phyloP scores from a whole-genome alignment of 2,113 vertebrate genomes.

The Sialia sialis region DNA sequence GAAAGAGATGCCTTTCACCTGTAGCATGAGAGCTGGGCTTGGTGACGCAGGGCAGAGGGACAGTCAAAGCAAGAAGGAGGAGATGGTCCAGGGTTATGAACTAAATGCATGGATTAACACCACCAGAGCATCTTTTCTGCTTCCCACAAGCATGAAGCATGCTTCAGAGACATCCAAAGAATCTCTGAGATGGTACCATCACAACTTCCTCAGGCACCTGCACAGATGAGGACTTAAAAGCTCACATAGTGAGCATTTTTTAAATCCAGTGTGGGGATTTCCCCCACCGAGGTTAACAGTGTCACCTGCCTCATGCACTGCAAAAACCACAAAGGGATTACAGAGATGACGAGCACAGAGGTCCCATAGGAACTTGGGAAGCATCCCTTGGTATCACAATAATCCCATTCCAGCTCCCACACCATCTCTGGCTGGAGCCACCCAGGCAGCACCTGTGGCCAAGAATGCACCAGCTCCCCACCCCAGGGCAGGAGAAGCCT shows the following conservation, averaged over 20 bases:
- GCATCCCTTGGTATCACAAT: not conserved
- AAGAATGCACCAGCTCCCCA: not conserved
- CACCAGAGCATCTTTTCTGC: fast-evolving
- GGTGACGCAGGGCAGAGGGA: not conserved
- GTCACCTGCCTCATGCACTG: fast-evolving
- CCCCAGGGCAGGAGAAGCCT: not conserved
- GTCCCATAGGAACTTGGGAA: not conserved
- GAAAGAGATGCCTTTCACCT: not conserved
- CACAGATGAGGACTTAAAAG: not conserved
- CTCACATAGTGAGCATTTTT: not conserved
- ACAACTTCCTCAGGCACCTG: not conserved
- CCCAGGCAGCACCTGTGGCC: not conserved
- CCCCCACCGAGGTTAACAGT: not conserved
- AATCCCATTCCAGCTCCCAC: not conserved
- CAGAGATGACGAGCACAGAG: fast-evolving
- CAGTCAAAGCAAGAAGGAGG: not conserved
- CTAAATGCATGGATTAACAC: not conserved
- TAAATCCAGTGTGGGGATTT: not conserved
- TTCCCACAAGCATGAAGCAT: not conserved
- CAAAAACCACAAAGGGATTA: not conserved
- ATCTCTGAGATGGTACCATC: not conserved
- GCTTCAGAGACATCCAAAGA: not conserved
- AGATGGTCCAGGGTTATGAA: not conserved
- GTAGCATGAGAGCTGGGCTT: fast-evolving
- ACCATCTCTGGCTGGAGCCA: fast-evolving